Conservation (phyloP, 2,797 vertebrate species). For the Sylvilagus floridanus region DNA sequence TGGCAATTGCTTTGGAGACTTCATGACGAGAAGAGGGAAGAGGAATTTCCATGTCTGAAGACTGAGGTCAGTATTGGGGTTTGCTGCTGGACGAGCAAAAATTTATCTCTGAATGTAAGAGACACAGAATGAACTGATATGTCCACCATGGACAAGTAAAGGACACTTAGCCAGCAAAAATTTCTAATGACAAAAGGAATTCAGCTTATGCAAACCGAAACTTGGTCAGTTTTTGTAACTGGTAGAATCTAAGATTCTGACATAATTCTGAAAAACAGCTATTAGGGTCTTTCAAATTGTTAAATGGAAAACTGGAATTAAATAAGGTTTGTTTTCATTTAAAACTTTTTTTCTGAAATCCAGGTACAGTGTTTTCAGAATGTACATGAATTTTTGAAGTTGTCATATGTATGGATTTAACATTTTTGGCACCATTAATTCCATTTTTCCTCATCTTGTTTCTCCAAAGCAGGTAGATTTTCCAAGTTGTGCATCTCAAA, state of each 20-base stretch:
- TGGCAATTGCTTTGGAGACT: not conserved
- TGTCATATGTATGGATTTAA: too few relatives aligned
- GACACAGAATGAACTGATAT: not conserved
- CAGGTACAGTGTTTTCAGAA: too few relatives aligned
- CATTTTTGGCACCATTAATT: too few relatives aligned
- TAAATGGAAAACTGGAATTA: too few relatives aligned
- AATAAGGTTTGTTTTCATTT: too few relatives aligned
- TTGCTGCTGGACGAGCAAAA: not conserved
- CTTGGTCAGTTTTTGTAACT: not conserved
- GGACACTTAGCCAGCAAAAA: not conserved
- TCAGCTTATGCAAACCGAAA: not conserved
- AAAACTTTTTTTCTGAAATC: too few relatives aligned
- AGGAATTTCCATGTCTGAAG: not conserved
- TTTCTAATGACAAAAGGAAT: not conserved
- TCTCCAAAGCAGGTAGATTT: not conserved
- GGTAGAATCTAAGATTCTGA: not conserved
- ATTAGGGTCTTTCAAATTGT: too few relatives aligned
- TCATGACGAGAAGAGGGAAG: not conserved
- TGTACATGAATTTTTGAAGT: too few relatives aligned
- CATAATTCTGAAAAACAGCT: not conserved
- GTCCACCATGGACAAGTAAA: not conserved
- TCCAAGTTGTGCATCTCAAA: slow-evolving; percentile 1
- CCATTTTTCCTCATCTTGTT: not conserved
- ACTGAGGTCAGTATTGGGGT: not conserved
- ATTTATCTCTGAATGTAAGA: not conserved